phyloP scores from a whole-genome alignment of 2,113 vertebrate genomes.

The Scatophagus argus region DNA sequence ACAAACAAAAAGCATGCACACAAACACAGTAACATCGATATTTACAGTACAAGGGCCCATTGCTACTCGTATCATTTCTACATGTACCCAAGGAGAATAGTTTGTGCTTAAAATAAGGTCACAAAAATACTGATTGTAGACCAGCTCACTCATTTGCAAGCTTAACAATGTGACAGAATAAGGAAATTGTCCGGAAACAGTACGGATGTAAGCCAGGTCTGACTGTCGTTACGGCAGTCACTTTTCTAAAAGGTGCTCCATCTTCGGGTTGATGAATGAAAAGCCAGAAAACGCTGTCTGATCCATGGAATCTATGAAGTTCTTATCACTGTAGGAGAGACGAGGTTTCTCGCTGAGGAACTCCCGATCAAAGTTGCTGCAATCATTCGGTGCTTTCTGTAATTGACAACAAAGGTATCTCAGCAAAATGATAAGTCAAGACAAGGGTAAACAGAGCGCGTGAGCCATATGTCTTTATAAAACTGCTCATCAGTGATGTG shows the following conservation, averaged over 20 bases:
- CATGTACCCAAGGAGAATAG: constrained; percentile 57
- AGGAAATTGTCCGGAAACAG: constrained; percentile 36
- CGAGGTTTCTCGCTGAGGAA: constrained; percentile 96
- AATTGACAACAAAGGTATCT: constrained; percentile 44
- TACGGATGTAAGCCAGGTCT: constrained; percentile 27
- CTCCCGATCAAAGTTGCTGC: constrained; percentile 97
- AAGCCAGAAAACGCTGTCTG: constrained; percentile 93
- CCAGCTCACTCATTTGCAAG: constrained; percentile 41
- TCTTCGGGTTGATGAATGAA: constrained; percentile 94
- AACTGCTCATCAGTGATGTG: not conserved
- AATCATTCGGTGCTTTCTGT: constrained; percentile 93
- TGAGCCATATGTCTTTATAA: not conserved
- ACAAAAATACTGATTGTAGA: constrained; percentile 63
- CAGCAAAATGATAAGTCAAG: constrained; percentile 17
- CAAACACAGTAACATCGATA: constrained; percentile 61
- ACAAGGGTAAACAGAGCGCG: not conserved
- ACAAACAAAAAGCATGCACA: constrained; percentile 74
- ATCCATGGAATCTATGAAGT: constrained; percentile 98
- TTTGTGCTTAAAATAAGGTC: constrained; percentile 58
- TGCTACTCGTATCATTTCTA: constrained; percentile 52
- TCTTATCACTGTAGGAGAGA: constrained; percentile 94
- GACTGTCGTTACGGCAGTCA: constrained; percentile 63
- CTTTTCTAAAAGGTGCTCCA: constrained; percentile 90
- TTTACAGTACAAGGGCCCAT: constrained; percentile 62
- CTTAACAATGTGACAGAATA: constrained; percentile 32